These are phyloP conservation scores for Liolophura sinensis DNA, from an alignment of 1,140 invertebrate species.

Conservation along the genomic window DNA sequence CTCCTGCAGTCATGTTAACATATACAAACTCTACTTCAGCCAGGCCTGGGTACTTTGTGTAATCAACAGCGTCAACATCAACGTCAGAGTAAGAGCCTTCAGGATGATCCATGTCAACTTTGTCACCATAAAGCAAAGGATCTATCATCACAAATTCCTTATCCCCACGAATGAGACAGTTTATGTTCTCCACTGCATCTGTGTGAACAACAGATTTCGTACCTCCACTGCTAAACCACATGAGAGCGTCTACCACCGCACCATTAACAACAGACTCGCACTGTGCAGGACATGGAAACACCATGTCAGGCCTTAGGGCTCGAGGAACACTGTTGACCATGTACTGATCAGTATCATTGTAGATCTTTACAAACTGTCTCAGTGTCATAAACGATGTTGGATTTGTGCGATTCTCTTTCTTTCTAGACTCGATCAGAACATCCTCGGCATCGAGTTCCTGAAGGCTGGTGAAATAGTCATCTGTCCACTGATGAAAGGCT, in stretches of 20 bases:
- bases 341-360: conserved; percentile 48
- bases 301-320: conserved; percentile 46
- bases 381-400: conserved; percentile 34
- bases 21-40: conserved; percentile 41
- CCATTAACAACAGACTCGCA: conserved; percentile 45
- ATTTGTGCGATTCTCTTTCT: conserved; percentile 50
- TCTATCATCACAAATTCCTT: conserved; percentile 54
- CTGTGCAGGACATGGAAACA: conserved; percentile 39
- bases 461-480: conserved; percentile 45
- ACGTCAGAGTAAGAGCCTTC: conserved; percentile 48
- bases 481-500: conserved; percentile 47
- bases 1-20: conserved; percentile 46
- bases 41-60: conserved; percentile 43
- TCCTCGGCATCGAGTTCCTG: conserved; percentile 25
- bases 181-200: conserved; percentile 56
- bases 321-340: conserved; percentile 51
- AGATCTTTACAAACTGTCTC: conserved; percentile 45
- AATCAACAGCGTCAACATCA: conserved; percentile 52
- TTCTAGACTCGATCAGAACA: conserved; percentile 45
- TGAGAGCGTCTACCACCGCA: conserved; percentile 35
- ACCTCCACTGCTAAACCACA: conserved; percentile 59
- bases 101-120: conserved; percentile 41
- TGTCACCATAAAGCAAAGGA: conserved; percentile 43
- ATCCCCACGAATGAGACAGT: conserved; percentile 51
- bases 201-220: conserved; percentile 57